Percentiles rank a stretch among this genome's conserved stretches.
Conservation (phyloP, 2,113 vertebrate genomes). For the Monarcha castaneiventris region DNA sequence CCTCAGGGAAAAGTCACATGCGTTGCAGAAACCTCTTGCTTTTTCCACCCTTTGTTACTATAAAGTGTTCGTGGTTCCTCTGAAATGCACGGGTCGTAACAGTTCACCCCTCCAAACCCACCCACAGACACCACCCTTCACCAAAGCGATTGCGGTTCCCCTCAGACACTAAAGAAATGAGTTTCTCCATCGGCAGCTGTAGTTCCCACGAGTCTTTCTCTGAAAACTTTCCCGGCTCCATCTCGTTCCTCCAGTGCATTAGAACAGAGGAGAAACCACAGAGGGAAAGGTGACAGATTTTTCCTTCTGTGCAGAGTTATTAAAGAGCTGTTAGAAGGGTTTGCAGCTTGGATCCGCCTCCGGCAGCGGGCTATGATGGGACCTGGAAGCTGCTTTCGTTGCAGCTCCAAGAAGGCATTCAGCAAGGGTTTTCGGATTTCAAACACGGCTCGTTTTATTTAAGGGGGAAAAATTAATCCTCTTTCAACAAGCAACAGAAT, state of each 20-base stretch:
- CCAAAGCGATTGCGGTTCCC: conserved; percentile 51
- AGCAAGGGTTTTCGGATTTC: conserved; percentile 28
- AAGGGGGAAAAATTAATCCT: conserved; percentile 55
- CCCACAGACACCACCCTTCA: conserved; percentile 50
- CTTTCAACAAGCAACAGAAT: conserved; percentile 6
- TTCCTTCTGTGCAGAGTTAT: conserved; percentile 52
- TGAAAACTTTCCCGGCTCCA: conserved; percentile 53
- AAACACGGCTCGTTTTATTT: conserved; percentile 35
- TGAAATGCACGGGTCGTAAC: conserved; percentile 54
- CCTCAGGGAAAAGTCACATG: conserved; percentile 63
- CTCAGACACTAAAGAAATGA: conserved; percentile 44
- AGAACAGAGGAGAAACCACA: conserved; percentile 59
- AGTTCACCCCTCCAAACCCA: conserved; percentile 58
- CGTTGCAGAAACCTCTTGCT: conserved; percentile 49
- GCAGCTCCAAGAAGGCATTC: conserved; percentile 54
- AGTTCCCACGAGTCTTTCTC: conserved; percentile 69
- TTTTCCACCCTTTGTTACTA: conserved; percentile 73
- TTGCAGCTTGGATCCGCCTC: conserved; percentile 51
- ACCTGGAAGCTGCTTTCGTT: conserved; percentile 44
- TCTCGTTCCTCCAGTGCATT: conserved; percentile 32
- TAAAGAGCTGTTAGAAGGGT: conserved; percentile 61
- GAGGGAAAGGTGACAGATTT: conserved; percentile 68
- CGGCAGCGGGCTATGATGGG: conserved; percentile 52
- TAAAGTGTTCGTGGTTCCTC: conserved; percentile 72
- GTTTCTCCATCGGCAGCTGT: conserved; percentile 40